These are phyloP conservation scores for Myripristis murdjan DNA, from an alignment of 2,797 vertebrate species.

Conservation along the genomic window DNA sequence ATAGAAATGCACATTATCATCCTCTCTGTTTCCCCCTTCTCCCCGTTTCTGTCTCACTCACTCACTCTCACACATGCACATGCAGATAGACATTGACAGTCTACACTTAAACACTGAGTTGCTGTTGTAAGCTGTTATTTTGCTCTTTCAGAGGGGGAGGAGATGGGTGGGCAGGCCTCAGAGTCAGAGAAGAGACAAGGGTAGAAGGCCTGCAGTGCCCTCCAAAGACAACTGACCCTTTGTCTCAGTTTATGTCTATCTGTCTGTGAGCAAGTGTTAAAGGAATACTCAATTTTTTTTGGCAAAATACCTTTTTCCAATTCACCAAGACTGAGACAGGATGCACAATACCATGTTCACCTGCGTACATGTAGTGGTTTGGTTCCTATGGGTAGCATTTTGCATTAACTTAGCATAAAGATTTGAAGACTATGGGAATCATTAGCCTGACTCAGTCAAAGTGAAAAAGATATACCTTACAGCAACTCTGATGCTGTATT, in stretches of 20 bases:
- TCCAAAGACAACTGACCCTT: conserved; percentile 50
- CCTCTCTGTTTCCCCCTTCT: conserved; percentile 14
- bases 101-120: conserved; percentile 67
- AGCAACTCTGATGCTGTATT: too few relatives aligned
- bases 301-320: too few relatives aligned
- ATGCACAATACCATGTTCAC: too few relatives aligned
- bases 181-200: conserved; percentile 51
- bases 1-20: conserved; percentile 51
- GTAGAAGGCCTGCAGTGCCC: conserved; percentile 65
- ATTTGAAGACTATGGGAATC: too few relatives aligned
- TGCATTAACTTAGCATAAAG: too few relatives aligned
- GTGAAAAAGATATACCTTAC: too few relatives aligned
- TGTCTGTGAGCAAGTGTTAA: conserved; percentile 34
- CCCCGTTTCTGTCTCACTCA: conserved; percentile 8
- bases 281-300: too few relatives aligned
- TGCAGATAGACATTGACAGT: conserved; percentile 23
- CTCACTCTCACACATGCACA: conserved; percentile 58
- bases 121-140: conserved; percentile 63
- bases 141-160: conserved; percentile 50
- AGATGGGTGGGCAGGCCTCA: conserved; percentile 51
- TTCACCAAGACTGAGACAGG: too few relatives aligned
- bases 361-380: too few relatives aligned
- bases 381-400: too few relatives aligned
- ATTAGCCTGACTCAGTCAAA: too few relatives aligned
- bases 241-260: conserved; percentile 59